Evolutionary conservation across 2,888 invertebrate genomes (phyloP).

Genomic region (Piscicola geometra): DNA sequence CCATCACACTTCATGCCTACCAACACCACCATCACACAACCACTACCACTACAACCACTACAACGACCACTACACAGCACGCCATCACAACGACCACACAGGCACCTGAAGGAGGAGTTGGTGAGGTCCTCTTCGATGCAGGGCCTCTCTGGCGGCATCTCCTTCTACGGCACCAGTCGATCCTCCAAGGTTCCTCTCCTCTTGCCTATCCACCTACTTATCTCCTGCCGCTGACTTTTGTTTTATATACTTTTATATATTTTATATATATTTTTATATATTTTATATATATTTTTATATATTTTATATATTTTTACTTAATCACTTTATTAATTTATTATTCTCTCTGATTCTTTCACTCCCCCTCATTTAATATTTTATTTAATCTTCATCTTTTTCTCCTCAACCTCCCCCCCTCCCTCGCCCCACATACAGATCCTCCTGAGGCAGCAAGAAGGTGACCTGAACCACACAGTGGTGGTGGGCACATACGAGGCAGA

Average conservation of each 20-base stretch:
- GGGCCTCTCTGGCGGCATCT: neutral
- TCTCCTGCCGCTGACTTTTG: neutral
- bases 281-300: neutral
- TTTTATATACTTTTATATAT: too few species aligned
- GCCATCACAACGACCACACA: neutral
- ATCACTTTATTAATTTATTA: neutral
- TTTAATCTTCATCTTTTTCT: too few species aligned
- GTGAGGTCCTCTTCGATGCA: neutral
- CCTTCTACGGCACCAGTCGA: neutral
- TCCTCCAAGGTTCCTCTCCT: neutral
- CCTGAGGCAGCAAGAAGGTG: neutral
- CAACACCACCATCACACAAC: neutral
- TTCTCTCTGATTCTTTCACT: too few species aligned
- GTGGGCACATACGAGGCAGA: neutral
- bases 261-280: neutral
- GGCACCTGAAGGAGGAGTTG: neutral
- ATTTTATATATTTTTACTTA: neutral
- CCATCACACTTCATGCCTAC: too few species aligned
- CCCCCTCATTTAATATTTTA: too few species aligned
- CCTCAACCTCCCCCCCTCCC: too few species aligned
- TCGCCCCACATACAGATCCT: neutral
- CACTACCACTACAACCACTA: neutral
- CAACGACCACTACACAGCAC: neutral
- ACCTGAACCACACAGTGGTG: slow-evolving; percentile 3
- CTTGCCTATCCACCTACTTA: neutral